These are phyloP conservation scores for Octodon degus DNA, from an alignment of 2,113 vertebrate genomes.

Conservation along the genomic window DNA sequence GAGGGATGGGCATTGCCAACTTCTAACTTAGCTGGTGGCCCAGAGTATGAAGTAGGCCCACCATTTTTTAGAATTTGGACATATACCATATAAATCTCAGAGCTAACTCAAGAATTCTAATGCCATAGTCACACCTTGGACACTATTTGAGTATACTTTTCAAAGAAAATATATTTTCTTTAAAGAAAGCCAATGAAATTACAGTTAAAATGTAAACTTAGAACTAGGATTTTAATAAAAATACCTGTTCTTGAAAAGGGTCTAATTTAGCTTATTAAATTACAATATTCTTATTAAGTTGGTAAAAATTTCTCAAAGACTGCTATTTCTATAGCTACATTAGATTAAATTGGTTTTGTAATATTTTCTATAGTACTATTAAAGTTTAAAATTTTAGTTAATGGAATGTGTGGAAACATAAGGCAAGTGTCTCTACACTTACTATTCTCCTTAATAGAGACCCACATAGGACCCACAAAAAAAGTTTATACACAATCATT, in stretches of 20 bases:
- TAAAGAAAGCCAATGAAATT: neutral
- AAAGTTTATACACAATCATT: neutral
- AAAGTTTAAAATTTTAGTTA: constrained; percentile 31
- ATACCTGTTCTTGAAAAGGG: neutral
- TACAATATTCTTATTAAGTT: constrained; percentile 1
- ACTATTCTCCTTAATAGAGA: neutral
- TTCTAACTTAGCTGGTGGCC: neutral
- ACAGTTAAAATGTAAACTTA: neutral
- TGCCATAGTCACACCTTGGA: neutral
- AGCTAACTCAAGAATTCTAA: neutral
- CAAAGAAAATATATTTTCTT: neutral
- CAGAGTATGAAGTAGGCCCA: neutral
- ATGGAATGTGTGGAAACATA: neutral
- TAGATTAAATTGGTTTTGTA: neutral
- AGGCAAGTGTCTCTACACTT: no score
- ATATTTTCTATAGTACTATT: constrained; percentile 3
- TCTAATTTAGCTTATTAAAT: constrained; percentile 12
- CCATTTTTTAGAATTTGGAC: neutral
- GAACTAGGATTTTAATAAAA: neutral
- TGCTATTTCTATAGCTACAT: neutral
- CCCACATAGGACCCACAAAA: neutral
- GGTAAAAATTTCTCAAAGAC: neutral
- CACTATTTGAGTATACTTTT: neutral
- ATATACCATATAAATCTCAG: neutral
- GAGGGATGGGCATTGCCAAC: neutral